Evolutionary conservation across 1,140 invertebrate genomes (phyloP), one percentile per base, ranked within the genome.

Genomic region (Leptinotarsa undecemlineata): DNA sequence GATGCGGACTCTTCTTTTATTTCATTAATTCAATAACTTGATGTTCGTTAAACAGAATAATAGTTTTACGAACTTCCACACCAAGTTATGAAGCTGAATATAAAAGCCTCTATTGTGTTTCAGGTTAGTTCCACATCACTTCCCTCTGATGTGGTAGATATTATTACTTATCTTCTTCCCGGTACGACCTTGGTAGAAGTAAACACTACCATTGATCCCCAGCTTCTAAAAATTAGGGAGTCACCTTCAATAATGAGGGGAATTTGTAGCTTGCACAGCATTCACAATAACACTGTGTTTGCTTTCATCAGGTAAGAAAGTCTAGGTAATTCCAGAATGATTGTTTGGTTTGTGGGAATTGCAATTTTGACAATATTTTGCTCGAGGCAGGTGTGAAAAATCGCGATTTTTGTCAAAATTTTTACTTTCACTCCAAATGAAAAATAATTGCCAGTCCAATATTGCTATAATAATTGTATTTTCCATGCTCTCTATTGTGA

Each of bases 101-200:
- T 15, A 17, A 19, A 57, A 57, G n/a, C 6, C 4, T 57, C 15
- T 57, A 5, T 57, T 57, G n/a, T 61, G 17, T 76, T 76, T 21
- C 72, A 81, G 78, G 71, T 68, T 64, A 79, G 70, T 66, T 75
- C 72, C 23, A 71, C 71, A 13, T 73, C 76, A 15, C 69, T 85
- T 76, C 86, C 81, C 51, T 68, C 72, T 5, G 86, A 88, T 64
- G 82, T 88, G 14, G 84, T 92, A 1, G 89, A 91, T 70, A 90
- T 90, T 48, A 87, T 95, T 77, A 89, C 89, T 8, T 87, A 93
- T 74, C 83, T 95, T 17, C 82, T 95, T 60, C 92, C 92, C 1
- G 94, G 94, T 2, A 92, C 92, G 1, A 89, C 92, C 1, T 87
- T 95, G 63, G 84, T 88, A 82, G 89, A 84, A 82, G 88, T 87